Percentiles rank a stretch among this genome's conserved stretches.
Evolutionary conservation across 37 sponge, comb jelly and placozoan species (phyloP).

Genomic region (Halichondria panicea): DNA sequence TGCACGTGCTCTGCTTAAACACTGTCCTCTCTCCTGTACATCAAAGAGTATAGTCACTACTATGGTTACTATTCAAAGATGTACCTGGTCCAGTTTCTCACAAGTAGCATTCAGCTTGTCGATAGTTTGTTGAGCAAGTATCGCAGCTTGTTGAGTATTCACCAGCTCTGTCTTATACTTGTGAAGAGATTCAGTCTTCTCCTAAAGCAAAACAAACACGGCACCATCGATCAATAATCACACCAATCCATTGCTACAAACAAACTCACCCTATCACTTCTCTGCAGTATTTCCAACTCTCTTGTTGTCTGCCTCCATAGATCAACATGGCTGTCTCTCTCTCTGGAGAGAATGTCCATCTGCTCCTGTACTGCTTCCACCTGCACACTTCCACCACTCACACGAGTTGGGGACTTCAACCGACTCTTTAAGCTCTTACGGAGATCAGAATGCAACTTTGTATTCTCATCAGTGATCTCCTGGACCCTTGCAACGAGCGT

Average conservation of each 20-base stretch:
- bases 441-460: slow-evolving; percentile 32
- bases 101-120: slow-evolving; percentile 41
- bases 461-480: slow-evolving; percentile 63
- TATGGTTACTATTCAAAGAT: slow-evolving; percentile 6
- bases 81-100: slow-evolving; percentile 41
- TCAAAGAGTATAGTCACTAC: not conserved
- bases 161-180: slow-evolving; percentile 32
- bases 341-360: slow-evolving; percentile 33
- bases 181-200: slow-evolving; percentile 13
- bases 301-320: slow-evolving; percentile 36
- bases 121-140: slow-evolving; percentile 1
- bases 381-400: not conserved
- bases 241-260: not conserved
- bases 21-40: slow-evolving; percentile 26
- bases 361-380: slow-evolving; percentile 25
- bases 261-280: slow-evolving; percentile 30
- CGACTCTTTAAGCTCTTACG: slow-evolving; percentile 43
- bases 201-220: not conserved
- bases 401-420: not conserved
- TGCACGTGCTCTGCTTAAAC: slow-evolving; percentile 27
- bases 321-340: slow-evolving; percentile 57
- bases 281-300: slow-evolving; percentile 48
- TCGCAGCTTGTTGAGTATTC: slow-evolving; percentile 12
- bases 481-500: slow-evolving; percentile 30
- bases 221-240: slow-evolving; percentile 4